Evolutionary conservation across 2,888 invertebrate genomes (phyloP).

Genomic region (Pollenia griseotomentosa): DNA sequence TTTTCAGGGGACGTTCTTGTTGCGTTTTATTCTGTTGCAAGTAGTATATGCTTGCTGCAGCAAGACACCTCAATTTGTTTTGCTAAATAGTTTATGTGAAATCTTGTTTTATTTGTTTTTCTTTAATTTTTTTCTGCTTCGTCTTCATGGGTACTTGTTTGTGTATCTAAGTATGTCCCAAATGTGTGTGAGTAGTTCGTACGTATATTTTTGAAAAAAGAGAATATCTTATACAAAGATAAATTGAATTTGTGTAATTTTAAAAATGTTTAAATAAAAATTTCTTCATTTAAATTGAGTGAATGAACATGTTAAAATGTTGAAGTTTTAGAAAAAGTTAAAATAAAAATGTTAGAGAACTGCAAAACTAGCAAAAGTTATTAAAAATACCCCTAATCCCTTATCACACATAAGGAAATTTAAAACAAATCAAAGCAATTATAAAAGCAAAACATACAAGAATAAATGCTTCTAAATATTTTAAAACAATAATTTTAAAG

Average conservation of each 20-base stretch:
- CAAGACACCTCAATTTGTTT: constrained; percentile 68
- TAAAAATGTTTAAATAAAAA: constrained; percentile 40
- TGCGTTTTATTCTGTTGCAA: neutral
- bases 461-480: too few relatives aligned
- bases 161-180: neutral
- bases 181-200: constrained; percentile 23
- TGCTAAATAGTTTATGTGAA: constrained; percentile 65
- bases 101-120: constrained; percentile 57
- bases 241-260: constrained; percentile 51
- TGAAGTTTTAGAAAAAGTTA: neutral
- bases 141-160: constrained; percentile 24
- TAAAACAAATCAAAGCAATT: neutral
- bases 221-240: constrained; percentile 42
- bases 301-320: neutral
- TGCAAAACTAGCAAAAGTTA: neutral
- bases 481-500: too few relatives aligned
- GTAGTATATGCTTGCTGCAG: constrained; percentile 3
- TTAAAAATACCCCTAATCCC: neutral
- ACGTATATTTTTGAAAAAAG: constrained; percentile 17
- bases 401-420: neutral
- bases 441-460: neutral
- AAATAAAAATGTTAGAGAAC: too few relatives aligned
- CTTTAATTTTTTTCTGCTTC: neutral
- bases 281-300: neutral
- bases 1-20: constrained; percentile 7